Evolutionary conservation across 2,113 vertebrate species (phyloP).

Genomic region (Pseudopodoces humilis): DNA sequence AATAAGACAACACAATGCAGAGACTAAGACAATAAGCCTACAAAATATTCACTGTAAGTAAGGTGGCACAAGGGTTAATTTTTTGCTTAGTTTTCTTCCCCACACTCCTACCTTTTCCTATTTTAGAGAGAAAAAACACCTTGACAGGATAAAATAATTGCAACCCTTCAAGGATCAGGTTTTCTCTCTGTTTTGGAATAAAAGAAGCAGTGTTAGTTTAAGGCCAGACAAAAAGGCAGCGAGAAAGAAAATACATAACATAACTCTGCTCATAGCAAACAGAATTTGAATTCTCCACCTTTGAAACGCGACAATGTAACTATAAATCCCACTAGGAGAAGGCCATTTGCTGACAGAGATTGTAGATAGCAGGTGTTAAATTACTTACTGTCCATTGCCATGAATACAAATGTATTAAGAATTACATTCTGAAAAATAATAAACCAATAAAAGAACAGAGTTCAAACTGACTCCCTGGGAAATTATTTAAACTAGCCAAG

Average conservation of each 20-base stretch:
- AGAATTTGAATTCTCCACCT: constrained; percentile 18
- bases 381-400: not conserved
- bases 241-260: not conserved
- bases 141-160: not conserved
- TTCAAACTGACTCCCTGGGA: not conserved
- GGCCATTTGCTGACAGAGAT: not conserved
- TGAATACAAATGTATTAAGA: constrained; percentile 10
- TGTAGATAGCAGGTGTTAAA: not conserved
- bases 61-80: not conserved
- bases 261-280: not conserved
- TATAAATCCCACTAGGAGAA: not conserved
- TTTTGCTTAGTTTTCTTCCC: not conserved
- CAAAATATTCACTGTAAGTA: not conserved
- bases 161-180: not conserved
- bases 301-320: not conserved
- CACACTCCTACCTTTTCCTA: not conserved
- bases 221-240: not conserved
- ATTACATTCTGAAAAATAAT: not conserved
- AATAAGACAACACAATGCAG: not conserved
- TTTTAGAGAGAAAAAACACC: not conserved
- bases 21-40: not conserved
- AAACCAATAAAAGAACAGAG: not conserved
- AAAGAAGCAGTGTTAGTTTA: not conserved
- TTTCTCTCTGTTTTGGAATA: not conserved
- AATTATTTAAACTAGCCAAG: not conserved